phyloP scores from a whole-genome alignment of 2,113 vertebrate species.

The Paramormyrops kingsleyae region DNA sequence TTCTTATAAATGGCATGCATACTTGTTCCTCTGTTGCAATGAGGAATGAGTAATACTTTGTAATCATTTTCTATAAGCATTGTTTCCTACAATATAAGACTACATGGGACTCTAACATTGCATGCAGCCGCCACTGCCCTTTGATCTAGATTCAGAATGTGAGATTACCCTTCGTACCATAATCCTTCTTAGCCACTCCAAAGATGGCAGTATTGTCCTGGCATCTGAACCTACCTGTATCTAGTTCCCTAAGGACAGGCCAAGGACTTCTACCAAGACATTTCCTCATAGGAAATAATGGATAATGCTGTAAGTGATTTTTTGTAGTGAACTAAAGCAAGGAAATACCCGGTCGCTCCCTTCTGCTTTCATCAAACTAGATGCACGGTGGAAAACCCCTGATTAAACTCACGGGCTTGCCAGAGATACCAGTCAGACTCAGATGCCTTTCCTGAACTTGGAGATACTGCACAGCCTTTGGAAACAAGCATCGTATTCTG shows the following conservation, averaged over 20 bases:
- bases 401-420: not conserved
- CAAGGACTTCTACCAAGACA: not conserved
- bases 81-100: not conserved
- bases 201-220: conserved; percentile 30
- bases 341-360: not conserved
- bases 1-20: not conserved
- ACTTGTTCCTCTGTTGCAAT: not conserved
- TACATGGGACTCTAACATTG: not conserved
- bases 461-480: not conserved
- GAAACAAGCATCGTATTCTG: not conserved
- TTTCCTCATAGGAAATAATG: not conserved
- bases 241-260: conserved; percentile 31
- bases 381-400: not conserved
- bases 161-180: conserved; percentile 58
- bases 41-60: not conserved
- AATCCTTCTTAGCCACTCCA: conserved; percentile 57
- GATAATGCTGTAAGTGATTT: not conserved
- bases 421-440: not conserved
- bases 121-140: not conserved
- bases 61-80: not conserved
- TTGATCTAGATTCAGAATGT: conserved; percentile 35
- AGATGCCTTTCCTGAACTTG: not conserved
- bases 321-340: not conserved
- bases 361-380: not conserved
- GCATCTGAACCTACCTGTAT: conserved; percentile 32